Conservation (phyloP, 2,888 invertebrate genomes). For the Drosophila fungiperda region DNA sequence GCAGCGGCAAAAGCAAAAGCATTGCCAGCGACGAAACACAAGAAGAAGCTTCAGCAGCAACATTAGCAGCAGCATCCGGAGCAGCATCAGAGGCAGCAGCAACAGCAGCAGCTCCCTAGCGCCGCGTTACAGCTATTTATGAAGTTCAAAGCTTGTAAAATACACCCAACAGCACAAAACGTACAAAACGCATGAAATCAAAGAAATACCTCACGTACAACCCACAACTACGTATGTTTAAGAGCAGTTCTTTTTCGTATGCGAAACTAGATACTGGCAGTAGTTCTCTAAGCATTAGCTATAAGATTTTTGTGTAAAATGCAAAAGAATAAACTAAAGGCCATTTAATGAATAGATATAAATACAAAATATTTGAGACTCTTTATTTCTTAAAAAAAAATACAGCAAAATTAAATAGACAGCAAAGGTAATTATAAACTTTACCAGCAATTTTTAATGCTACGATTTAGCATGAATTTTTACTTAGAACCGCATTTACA, state of each 20-base stretch:
- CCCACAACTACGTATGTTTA: slow-evolving; percentile 42
- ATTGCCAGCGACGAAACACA: slow-evolving; percentile 25
- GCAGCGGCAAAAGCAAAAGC: slow-evolving; percentile 50
- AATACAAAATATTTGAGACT: not conserved
- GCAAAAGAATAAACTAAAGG: slow-evolving; percentile 49
- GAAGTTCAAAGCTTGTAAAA: slow-evolving; percentile 72
- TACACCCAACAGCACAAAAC: slow-evolving; percentile 25
- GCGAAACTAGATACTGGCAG: slow-evolving; percentile 58
- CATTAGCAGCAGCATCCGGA: not conserved
- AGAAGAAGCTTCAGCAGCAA: slow-evolving; percentile 11
- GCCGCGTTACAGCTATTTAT: slow-evolving; percentile 7
- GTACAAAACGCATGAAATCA: slow-evolving; percentile 70
- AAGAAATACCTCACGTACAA: slow-evolving; percentile 73
- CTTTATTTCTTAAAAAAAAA: not conserved
- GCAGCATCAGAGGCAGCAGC: slow-evolving; percentile 4
- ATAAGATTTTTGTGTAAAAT: slow-evolving; percentile 35
- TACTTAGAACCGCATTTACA: fast-evolving
- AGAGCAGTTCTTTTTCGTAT: slow-evolving; percentile 56
- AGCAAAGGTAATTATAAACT: not conserved
- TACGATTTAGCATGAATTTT: not conserved
- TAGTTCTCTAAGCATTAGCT: slow-evolving; percentile 16
- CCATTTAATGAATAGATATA: slow-evolving; percentile 54
- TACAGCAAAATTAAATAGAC: not conserved
- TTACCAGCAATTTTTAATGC: not conserved
- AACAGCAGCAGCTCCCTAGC: slow-evolving; percentile 31